Base-by-base conservation (phyloP, 2,888 invertebrate genomes). In the Drosophila trichaetosa region DNA sequence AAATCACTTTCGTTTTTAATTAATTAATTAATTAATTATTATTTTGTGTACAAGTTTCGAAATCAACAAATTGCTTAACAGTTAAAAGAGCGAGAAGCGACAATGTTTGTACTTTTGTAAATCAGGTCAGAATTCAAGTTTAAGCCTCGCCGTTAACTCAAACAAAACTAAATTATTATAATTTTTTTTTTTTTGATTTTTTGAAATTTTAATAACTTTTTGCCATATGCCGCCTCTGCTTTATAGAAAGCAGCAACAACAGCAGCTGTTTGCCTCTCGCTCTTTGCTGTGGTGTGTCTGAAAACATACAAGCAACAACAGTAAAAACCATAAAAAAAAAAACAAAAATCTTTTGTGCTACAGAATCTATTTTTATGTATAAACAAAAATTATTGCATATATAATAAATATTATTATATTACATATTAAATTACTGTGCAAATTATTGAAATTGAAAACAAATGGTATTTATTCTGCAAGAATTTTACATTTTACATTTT, bases 221-320 rank as follows among this genome's bases (percentile, higher is more conserved):
- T 53, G 53, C 70, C 79, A 73, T 73, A 73, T 34, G 34, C 65
- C 42, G 34, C 65, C 42, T 62, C 46, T 59, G 46, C 54, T 31
- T 24, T 33, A 42, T 42, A 31, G 21, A 18, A 40, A n/a, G 24
- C 33, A 42, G 46, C 58, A 53, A 60, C 36, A 48, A 69, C 60
- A 40, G n/a, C n/a, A 48, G 34, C 54, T 71, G 52, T 68, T 64
- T 76, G 72, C 79, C 67, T 86, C 87, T 89, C 79, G 89, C 89
- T 89, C 79, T 74, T 48, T 65, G 69, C 71, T 75, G 82, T 79
- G 87, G 74, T 76, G 87, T 68, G 67, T 68, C 67, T 40, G 62
- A 54, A 58, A 51, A 34, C 29, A 48, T 34, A 24, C 46, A 36
- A 60, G 18, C 16, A 59, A 21, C 7, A 60, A 52, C 21, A 36